A percentile compares a stretch with the other conserved stretches of the same genome.
Conservation (phyloP, 2,888 invertebrate species). For the Micropterix aruncella region DNA sequence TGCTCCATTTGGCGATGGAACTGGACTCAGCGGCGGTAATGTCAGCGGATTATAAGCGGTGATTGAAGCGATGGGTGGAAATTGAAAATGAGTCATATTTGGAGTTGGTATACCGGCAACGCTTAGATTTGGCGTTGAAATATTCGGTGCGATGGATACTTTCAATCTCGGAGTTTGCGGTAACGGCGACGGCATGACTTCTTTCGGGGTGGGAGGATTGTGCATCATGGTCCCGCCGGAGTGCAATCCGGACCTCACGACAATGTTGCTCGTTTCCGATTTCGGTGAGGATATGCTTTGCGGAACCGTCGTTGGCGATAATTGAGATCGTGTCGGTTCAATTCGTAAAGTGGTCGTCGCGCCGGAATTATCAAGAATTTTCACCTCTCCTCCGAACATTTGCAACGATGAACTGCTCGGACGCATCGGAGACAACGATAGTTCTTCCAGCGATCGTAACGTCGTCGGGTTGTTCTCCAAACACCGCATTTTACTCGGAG, state of each 20-base stretch:
- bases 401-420: slow-evolving; percentile 41
- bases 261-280: slow-evolving; percentile 49
- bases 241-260: slow-evolving; percentile 68
- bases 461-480: slow-evolving; percentile 32
- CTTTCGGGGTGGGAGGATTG: slow-evolving; percentile 40
- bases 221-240: slow-evolving; percentile 72
- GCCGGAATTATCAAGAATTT: slow-evolving; percentile 54
- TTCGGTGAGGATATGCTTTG: slow-evolving; percentile 34
- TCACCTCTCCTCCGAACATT: slow-evolving; percentile 68
- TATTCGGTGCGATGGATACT: slow-evolving; percentile 38
- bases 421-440: slow-evolving; percentile 38
- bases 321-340: slow-evolving; percentile 44
- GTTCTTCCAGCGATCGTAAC: slow-evolving; percentile 40
- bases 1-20: slow-evolving; percentile 38
- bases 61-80: slow-evolving; percentile 53
- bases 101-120: slow-evolving; percentile 26
- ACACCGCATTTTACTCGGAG: slow-evolving; percentile 35
- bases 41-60: slow-evolving; percentile 58
- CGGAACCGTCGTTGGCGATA: slow-evolving; percentile 40
- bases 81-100: slow-evolving; percentile 41
- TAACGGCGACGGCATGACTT: slow-evolving; percentile 24
- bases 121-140: slow-evolving; percentile 38
- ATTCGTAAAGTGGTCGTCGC: slow-evolving; percentile 55
- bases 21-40: slow-evolving; percentile 38
- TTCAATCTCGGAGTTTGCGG: slow-evolving; percentile 41